Base-by-base conservation (phyloP, 1,140 invertebrate species). In the Philaenus spumarius region DNA sequence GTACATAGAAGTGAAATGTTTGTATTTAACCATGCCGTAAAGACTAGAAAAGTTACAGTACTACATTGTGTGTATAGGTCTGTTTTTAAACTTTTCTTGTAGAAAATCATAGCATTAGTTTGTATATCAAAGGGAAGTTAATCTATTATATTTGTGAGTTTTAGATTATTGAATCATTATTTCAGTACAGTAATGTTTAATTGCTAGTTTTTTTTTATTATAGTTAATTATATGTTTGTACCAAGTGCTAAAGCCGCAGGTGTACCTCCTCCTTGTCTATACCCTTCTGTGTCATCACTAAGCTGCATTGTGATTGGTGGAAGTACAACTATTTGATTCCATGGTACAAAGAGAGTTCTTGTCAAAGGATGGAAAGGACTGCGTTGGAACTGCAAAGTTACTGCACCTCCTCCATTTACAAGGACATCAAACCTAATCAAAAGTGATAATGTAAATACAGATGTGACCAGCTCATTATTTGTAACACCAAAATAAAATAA, bases 361-460 rank as follows among this genome's bases (percentile, higher is more conserved):
- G 87, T 88, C 42, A 90, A 75, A 1, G 89, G 88, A 66, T 84
- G 83, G 77, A 95, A 95, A n/a, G 92, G 93, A 43, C 86, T 92
- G 56, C 93, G 78, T 72, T 93, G 90, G 76, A 99, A 97, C 73
- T 97, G 92, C 58, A 99, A 78, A 15, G 92, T 97, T 14, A 98
- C 92, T 6, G 95, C 94, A n/a, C 95, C 94, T 50, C 97, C 96
- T 17, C 97, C 97, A 76, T 99, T 98, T 24, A 99, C 95, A 65
- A 99, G 76, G 39, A 99, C 87, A 77, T 98, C 96, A 79, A 98
- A 99, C 87, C 95, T 97, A 71, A 64, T 56, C 42, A 57, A 3
- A 42, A 17, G 19, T 5, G 9, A 30, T 30, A 4, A 4, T 30
- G 26, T 30, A 4, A 30, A n/a, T n/a, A n/a, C n/a, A n/a, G n/a